Base-by-base conservation (phyloP, 2,113 vertebrate genomes). In the Ctenomys sociabilis region DNA sequence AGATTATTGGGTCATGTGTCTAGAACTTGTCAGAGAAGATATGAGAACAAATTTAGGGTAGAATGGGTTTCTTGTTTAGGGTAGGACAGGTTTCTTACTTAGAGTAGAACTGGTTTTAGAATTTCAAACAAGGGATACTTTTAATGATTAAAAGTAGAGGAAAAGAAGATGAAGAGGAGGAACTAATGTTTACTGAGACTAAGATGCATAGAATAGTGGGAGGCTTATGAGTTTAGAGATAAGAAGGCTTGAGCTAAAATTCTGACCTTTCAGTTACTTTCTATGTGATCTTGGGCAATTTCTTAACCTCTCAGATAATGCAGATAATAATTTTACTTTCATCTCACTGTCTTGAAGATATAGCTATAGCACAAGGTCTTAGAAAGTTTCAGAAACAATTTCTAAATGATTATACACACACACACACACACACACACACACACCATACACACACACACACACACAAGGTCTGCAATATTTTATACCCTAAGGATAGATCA, bases 81-180 rank as follows among this genome's bases (percentile, higher is more conserved):
- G 14, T 68, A 43, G 70, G n/a, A 6, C 59, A 80, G 19, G 9
- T 45, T 94, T 96, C 85, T 91, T 93, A 70, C 32, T 94, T 54
- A 64, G 72, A 5, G 14, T 68, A 43, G 70, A 94, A 7, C 57
- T 88, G 30, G 4, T 40, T 92, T 96, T 94, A 92, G 30, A 54
- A 32, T 73, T 16, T 93, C 77, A 43, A 88, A 88, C 30, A 83
- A 82, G 30, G 77, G 70, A 63, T 1, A 73, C 5, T 78, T 88
- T 35, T 59, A 70, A 49, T 70, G 28, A 92, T 90, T 81, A 84
- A 97, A 92, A 94, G 24, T 90, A 68, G 66, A n/a, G 35, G 35
- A 16, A 12, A n/a, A 19, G 24, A 89, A 96, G 80, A 61, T 32
- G 64, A 78, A 19, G 11, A 26, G 59, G 81, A 37, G 5, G 37